phyloP scores from a whole-genome alignment of 2,113 vertebrate species.

The Elgaria multicarinata region DNA sequence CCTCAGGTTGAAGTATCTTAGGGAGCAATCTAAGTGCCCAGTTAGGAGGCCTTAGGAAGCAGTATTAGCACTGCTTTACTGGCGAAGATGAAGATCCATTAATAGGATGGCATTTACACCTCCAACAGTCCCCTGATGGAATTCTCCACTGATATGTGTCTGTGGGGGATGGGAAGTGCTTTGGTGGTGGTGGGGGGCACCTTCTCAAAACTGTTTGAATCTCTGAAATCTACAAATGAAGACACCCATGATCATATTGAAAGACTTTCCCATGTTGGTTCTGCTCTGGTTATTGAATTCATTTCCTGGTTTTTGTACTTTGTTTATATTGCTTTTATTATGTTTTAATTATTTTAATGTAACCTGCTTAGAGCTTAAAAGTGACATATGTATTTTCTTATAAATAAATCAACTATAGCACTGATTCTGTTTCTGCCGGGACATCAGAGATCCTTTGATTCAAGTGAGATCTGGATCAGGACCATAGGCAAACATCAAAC shows the following conservation, averaged over 20 bases:
- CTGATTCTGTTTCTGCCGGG: not conserved
- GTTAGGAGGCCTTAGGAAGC: not conserved
- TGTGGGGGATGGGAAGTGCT: too few species aligned
- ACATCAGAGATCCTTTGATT: not conserved
- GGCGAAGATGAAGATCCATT: not conserved
- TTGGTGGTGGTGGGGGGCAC: too few species aligned
- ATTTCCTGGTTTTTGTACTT: not conserved
- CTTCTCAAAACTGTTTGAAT: not conserved
- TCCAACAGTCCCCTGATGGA: not conserved
- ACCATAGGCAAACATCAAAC: constrained; percentile 65
- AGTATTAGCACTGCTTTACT: too few species aligned
- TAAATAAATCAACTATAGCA: not conserved
- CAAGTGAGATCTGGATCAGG: not conserved
- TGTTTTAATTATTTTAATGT: too few species aligned
- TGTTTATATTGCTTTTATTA: not conserved
- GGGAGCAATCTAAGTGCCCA: too few species aligned
- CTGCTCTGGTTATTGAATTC: not conserved
- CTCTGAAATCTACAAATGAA: not conserved
- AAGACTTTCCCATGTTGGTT: not conserved
- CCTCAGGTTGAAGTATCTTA: too few species aligned
- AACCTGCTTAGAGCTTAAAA: not conserved
- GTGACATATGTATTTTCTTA: too few species aligned
- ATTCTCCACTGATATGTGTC: not conserved
- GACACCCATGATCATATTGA: not conserved
- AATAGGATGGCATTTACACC: not conserved